Evolutionary conservation across 2,113 vertebrate species (phyloP).

Genomic region (Manacus vitellinus): DNA sequence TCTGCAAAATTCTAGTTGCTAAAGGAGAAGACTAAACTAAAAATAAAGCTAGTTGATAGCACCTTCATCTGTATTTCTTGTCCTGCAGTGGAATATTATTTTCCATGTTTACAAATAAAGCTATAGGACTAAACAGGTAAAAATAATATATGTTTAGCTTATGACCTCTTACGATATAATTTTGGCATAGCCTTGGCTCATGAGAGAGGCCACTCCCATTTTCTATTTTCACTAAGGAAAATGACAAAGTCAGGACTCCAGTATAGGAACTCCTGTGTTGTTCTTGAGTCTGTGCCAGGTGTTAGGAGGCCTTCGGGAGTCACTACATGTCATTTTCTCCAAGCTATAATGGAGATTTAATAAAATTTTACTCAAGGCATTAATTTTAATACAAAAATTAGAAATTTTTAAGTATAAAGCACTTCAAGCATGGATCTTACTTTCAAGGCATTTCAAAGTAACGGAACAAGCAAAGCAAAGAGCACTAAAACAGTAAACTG

Average conservation of each 20-base stretch:
- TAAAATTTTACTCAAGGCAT: background rate
- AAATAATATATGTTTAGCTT: background rate
- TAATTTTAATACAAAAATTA: background rate
- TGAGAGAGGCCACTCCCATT: constrained; percentile 14
- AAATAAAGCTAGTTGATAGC: background rate
- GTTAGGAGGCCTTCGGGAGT: constrained; percentile 6
- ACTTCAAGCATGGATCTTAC: background rate
- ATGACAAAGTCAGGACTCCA: constrained; percentile 48
- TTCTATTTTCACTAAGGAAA: constrained; percentile 57
- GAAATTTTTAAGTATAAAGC: background rate
- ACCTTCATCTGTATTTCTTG: background rate
- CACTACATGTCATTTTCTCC: background rate
- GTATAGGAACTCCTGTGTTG: constrained; percentile 47
- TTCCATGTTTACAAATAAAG: background rate
- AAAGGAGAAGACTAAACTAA: background rate
- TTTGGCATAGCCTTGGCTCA: background rate
- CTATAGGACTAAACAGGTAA: background rate
- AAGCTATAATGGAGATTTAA: background rate
- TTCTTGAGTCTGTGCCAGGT: constrained; percentile 40
- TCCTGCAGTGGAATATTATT: background rate
- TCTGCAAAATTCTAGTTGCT: background rate
- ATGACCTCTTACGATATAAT: background rate
- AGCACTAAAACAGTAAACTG: background rate
- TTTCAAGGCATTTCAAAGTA: background rate
- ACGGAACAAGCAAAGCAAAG: background rate